Base-by-base conservation (phyloP, 2,888 invertebrate species). In the Drosophila yooni region DNA sequence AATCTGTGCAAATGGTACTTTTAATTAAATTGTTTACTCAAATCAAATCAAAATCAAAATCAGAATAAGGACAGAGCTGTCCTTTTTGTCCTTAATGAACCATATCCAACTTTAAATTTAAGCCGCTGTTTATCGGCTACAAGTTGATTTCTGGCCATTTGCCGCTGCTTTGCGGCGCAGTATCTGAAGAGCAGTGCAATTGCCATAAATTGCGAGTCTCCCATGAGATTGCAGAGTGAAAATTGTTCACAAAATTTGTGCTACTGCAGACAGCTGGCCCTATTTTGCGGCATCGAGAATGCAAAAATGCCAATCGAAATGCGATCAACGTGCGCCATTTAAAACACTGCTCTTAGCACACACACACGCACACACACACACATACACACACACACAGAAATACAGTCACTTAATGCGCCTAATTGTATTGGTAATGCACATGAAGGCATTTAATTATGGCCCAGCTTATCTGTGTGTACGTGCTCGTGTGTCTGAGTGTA, bases 371-470 rank as follows among this genome's bases (percentile, higher is more conserved):
- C 21, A 36, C 13, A 34, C 21, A 36, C 27, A 61, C 46, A 64
- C 40, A 50, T 15, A 46, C 15, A 34, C 25, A 40, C 21, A 61
- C 52, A 52, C 40, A 63, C 40, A 62, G 51, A 69, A 43, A 61
- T 61, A 34, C 61, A 59, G 40, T 56, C 56, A 52, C 56, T 67
- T 76, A 82, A 76, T 73, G 69, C 66, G 74, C 70, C 74, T 77
- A 88, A 89, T 74, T 85, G 83, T 89, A 82, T 85, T 83, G 88
- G 90, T 72, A 82, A 82, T 75, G 74, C 72, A 53, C 76, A 69
- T 70, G 75, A 77, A 79, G 82, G 80, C 66, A 70, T 77, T 82
- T 75, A 80, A 88, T 89, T 85, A 80, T 83, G 64, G 67, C 46
- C 65, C 29, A 60, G 51, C 50, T 50, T 40, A 62, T 51, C 38